Evolutionary conservation across 2,113 vertebrate species (phyloP).

Genomic region (Protomyctophum bolini): DNA sequence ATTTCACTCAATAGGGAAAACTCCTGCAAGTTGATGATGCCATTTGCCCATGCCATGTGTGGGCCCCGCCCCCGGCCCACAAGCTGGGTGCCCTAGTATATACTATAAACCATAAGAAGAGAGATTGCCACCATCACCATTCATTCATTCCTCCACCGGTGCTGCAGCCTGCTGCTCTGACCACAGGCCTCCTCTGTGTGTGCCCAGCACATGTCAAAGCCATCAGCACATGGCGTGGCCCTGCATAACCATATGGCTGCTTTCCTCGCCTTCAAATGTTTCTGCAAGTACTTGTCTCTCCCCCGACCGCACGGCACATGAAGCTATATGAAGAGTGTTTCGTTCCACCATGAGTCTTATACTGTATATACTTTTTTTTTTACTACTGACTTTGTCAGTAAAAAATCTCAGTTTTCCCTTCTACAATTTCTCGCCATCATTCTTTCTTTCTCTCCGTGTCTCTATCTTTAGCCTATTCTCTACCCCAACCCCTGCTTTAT

Average conservation of each 20-base stretch:
- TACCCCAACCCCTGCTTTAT: slow-evolving; percentile 2
- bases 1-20: too few relatives aligned
- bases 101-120: too few relatives aligned
- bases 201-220: slow-evolving; percentile 69
- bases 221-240: slow-evolving; percentile 60
- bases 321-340: slow-evolving; percentile 12
- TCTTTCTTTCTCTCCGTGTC: not conserved
- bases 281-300: slow-evolving; percentile 41
- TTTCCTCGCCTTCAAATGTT: slow-evolving; percentile 54
- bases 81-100: too few relatives aligned
- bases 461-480: not conserved
- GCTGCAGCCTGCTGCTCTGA: slow-evolving; percentile 36
- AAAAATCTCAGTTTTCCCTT: too few relatives aligned
- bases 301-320: slow-evolving; percentile 8
- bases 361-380: not conserved
- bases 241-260: slow-evolving; percentile 63
- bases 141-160: not conserved
- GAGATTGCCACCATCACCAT: too few relatives aligned
- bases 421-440: not conserved
- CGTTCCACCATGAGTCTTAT: not conserved
- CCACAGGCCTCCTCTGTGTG: slow-evolving; percentile 56
- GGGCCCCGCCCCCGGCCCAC: too few relatives aligned
- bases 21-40: too few relatives aligned
- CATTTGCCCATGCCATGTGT: too few relatives aligned
- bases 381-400: too few relatives aligned